Conservation (phyloP, 1,140 invertebrate species). For the Cydia strobilella region DNA sequence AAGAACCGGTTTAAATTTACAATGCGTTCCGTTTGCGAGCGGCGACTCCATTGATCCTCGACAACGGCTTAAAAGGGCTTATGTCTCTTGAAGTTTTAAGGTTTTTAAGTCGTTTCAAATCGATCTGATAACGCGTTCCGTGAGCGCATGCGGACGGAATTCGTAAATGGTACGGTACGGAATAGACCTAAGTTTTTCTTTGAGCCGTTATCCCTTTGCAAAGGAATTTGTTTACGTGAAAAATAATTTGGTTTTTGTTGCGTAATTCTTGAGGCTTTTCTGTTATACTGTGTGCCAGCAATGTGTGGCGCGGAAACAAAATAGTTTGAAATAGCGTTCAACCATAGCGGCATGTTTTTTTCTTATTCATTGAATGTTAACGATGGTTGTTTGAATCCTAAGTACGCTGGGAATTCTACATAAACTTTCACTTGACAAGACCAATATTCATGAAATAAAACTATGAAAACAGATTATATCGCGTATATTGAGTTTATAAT, state of each 20-base stretch:
- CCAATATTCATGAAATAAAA: too few relatives aligned
- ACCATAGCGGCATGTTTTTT: not conserved
- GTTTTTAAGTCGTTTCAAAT: not conserved
- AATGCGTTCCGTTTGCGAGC: conserved; percentile 11
- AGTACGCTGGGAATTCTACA: too few relatives aligned
- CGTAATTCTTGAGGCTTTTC: not conserved
- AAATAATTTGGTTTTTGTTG: conserved; percentile 1
- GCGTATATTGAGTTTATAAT: too few relatives aligned
- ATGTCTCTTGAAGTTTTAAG: not conserved
- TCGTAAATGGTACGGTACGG: not conserved
- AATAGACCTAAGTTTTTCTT: conserved; percentile 15
- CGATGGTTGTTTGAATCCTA: too few relatives aligned
- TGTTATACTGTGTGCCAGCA: not conserved
- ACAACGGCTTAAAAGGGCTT: not conserved
- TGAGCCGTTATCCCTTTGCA: conserved; percentile 16
- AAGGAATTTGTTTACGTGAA: conserved; percentile 29
- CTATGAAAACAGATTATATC: too few relatives aligned
- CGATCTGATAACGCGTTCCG: not conserved
- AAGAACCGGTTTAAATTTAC: conserved; percentile 26
- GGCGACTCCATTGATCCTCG: not conserved
- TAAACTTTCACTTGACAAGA: too few relatives aligned
- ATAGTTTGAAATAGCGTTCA: not conserved
- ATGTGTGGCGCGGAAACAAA: not conserved
- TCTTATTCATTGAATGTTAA: not conserved
- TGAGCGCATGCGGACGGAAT: conserved; percentile 12